Evolutionary conservation across 2,113 vertebrate species (phyloP), one percentile per base, ranked within the genome.

Genomic region (Otus sunia): DNA sequence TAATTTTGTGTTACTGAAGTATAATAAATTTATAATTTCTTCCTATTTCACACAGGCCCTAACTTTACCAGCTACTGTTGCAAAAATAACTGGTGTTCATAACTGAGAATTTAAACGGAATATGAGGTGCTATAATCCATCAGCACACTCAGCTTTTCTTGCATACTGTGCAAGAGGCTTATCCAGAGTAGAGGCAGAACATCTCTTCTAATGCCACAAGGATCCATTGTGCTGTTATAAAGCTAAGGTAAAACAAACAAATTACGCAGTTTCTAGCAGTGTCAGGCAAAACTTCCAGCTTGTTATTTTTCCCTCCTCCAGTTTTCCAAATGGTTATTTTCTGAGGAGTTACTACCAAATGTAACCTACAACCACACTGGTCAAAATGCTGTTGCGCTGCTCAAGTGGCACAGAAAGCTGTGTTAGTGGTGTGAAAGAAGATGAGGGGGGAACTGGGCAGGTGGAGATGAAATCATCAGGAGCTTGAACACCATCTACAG

Each of bases 21-120:
- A 53, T 53, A 94, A 91, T 77, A 85, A 45, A 75, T 96, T 89
- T 91, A 77, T 95, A 67, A 89, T 94, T 94, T 97, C 78, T 92
- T 83, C 75, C 34, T 80, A 47, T 92, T 95, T 88, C 85, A 86
- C 82, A 66, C 45, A 55, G 75, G 59, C 55, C 90, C 34, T 90
- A 88, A 88, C 74, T 96, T 94, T 93, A 88, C 71, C 41, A 86
- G 56, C 88, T 77, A 73, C 78, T 73, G 26, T 66, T 88, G 78
- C 88, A 94, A 93, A 93, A 90, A 95, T 85, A 88, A 69, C 93
- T 76, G 26, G 75, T 81, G 58, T 43, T 96, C 66, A 68, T 72
- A 95, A 86, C 80, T 64, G 58, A 88, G 75, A 92, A 94, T 88
- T 73, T 86, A 88, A 88, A 74, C 80, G 67, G 73, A 88, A 88